Percentiles rank a stretch among this genome's conserved stretches.
Evolutionary conservation across 2,797 vertebrate species (phyloP).

Genomic region (Aratinga solstitialis): DNA sequence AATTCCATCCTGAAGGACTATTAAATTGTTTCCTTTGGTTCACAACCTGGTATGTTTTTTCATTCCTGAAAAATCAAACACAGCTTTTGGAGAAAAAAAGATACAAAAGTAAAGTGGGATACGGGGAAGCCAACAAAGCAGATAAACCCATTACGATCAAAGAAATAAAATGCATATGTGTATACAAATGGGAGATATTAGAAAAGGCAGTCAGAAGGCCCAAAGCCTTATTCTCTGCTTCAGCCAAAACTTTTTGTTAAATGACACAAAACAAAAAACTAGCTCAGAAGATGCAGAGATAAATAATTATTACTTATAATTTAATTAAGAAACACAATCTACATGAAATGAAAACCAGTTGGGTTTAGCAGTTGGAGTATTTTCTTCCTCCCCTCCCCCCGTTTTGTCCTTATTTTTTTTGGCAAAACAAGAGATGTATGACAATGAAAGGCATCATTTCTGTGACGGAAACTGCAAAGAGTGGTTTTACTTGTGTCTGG

Average conservation of each 20-base stretch:
- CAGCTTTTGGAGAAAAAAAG: neutral
- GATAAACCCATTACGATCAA: neutral
- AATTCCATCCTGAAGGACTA: neutral
- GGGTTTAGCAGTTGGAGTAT: neutral
- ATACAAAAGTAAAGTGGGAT: neutral
- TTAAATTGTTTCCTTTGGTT: neutral
- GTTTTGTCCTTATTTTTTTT: neutral
- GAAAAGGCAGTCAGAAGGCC: neutral
- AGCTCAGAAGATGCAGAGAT: neutral
- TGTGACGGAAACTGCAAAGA: neutral
- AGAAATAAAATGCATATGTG: neutral
- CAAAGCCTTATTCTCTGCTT: neutral
- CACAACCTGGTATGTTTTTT: neutral
- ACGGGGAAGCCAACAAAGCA: neutral
- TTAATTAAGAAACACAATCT: neutral
- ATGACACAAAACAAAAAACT: neutral
- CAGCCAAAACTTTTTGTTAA: neutral
- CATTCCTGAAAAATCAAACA: neutral
- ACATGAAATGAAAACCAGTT: neutral
- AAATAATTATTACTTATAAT: neutral
- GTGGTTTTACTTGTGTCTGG: accelerated
- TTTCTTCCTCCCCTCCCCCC: neutral
- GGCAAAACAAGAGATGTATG: neutral
- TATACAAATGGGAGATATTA: neutral
- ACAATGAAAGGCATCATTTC: neutral